These are phyloP conservation scores for Monodelphis domestica DNA, from an alignment of 2,797 vertebrate species.

Conservation along the genomic window DNA sequence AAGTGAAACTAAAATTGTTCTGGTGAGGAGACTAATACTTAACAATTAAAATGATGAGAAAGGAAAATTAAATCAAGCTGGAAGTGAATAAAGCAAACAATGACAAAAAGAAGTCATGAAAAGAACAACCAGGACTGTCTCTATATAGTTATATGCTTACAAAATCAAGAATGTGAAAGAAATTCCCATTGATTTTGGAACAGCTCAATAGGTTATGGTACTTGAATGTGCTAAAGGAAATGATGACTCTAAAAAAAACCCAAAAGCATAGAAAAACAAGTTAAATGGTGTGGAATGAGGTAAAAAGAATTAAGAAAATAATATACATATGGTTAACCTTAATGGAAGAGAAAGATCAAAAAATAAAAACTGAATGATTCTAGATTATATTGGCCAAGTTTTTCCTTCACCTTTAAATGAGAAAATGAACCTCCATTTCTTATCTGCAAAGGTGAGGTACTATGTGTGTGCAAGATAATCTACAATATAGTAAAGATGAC, in stretches of 20 bases:
- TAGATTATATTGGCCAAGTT: not conserved
- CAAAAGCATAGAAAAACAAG: not conserved
- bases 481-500: not conserved
- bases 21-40: not conserved
- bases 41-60: not conserved
- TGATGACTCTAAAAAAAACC: not conserved
- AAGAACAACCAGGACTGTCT: not conserved
- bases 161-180: not conserved
- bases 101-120: not conserved
- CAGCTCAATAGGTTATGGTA: not conserved
- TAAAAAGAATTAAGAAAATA: not conserved
- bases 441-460: not conserved
- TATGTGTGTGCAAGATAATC: not conserved
- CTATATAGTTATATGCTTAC: not conserved
- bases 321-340: not conserved
- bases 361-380: not conserved
- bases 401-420: not conserved
- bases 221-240: not conserved
- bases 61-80: not conserved
- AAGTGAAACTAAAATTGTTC: not conserved
- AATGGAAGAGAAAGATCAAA: not conserved
- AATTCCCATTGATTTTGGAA: not conserved
- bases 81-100: not conserved
- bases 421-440: not conserved
- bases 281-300: not conserved